Base-by-base conservation (phyloP, 2,888 invertebrate species). In the Opisthograptis luteolata region DNA sequence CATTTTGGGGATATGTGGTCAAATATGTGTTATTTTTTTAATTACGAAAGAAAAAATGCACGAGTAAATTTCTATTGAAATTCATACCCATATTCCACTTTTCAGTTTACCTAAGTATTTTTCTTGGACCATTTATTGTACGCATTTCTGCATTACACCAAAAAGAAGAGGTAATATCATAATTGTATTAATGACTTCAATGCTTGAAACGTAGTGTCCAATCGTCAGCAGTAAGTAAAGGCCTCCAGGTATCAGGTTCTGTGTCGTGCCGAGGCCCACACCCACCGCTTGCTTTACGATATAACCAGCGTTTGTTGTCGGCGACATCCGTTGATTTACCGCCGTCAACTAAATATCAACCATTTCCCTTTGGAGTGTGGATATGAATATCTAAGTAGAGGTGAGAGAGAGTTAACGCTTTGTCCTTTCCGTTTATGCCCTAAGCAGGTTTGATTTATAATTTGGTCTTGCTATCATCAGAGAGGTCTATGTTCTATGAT, bases 261-360 rank as follows among this genome's bases (percentile, higher is more conserved):
- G 17, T 32, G 62, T 43, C 51, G 58, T 56, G 66, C 66, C 68
- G 70, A 71, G 72, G 72, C 58, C 51, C 60, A 66, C 76, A 72
- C 76, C 70, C 72, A 76, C 76, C 53, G 63, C 60, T 68, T 65
- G 63, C 66, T 71, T 66, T 68, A 68, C 62, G 68, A 66, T 35
- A 57, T 55, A 42, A 47, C 34, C 62, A 62, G 73, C 77, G 79
- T 83, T 81, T 87, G 81, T 84, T 79, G 81, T 81, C 76, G 82
- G 84, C 87, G 87, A 87, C 88, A 85, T 88, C 87, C 87, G 81
- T 56, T 80, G 80, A 79, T 82, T 84, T 84, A 85, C 75, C 66
- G 65, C 62, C 68, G 62, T 64, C 64, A 65, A 63, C 62, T 65
- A 68, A 71, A 79, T 77, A 76, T 76, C 75, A 73, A 73, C 75